Evolutionary conservation across 2,113 vertebrate species (phyloP), one percentile per base, ranked within the genome.

Genomic region (Prionailurus bengalensis): DNA sequence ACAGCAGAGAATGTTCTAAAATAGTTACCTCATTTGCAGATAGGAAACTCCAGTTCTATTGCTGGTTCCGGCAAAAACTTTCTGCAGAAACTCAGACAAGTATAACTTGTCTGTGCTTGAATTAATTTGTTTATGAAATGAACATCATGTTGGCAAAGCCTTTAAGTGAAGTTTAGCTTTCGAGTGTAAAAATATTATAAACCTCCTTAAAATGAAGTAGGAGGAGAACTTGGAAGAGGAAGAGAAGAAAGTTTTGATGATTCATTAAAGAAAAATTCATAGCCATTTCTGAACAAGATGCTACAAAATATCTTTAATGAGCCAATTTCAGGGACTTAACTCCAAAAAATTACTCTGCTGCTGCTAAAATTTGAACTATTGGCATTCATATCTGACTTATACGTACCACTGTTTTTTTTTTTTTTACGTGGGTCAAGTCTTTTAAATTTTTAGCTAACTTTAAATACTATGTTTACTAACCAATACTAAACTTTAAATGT

Each of bases 61-160:
- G 76, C 53, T 87, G 16, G 66, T 90, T 92, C 94, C 1, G 10
- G 51, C 51, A 88, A 86, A 96, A 92, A n/a, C 21, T 79, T 66
- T 91, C 81, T 55, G 17, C 36, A 82, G 89, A 94, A 87, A 53
- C 48, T 92, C 79, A 92, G 92, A 79, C 71, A 33, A 27, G 27
- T 70, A 23, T 31, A 85, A 93, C 97, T 95, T 96, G 94, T 68
- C 94, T 25, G 39, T 65, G 65, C 92, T 96, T 95, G 94, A 97
- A 65, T 95, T 91, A 84, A 68, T 88, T 74, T 45, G 29, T 45
- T 87, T 85, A 48, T 8, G 27, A 95, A 96, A 71, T 84, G 92
- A 97, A 88, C 48, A 84, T 87, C 58, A 27, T 42, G 33, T 55
- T 95, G 90, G 76, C 89, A 97, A 95, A 96, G 89, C 16, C 88